Percentiles rank a stretch among this genome's conserved stretches.
These are phyloP conservation scores for Cephus spinipes DNA, from an alignment of 2,888 invertebrate genomes.

Conservation along the genomic window DNA sequence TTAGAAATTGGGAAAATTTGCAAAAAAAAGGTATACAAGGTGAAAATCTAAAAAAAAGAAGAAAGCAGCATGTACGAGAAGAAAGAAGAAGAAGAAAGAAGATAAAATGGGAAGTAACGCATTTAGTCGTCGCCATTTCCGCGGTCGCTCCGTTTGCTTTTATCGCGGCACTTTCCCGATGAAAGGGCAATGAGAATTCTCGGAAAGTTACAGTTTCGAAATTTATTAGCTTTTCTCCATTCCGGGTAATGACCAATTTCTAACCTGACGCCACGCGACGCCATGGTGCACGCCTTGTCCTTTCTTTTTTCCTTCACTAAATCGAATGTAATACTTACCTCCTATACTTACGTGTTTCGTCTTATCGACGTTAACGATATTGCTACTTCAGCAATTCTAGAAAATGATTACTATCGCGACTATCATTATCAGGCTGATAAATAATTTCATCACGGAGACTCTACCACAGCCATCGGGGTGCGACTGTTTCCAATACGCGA, in stretches of 20 bases:
- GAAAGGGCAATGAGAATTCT: slow-evolving; percentile 3
- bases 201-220: background rate
- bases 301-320: background rate
- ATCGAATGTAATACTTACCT: background rate
- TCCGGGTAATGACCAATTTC: background rate
- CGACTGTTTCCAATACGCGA: background rate
- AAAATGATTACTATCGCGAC: background rate
- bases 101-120: slow-evolving; percentile 17
- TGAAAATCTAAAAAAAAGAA: slow-evolving; percentile 8
- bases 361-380: background rate
- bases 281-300: background rate
- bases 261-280: background rate
- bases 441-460: background rate
- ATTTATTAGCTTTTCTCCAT: background rate
- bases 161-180: slow-evolving; percentile 15
- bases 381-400: background rate
- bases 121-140: background rate
- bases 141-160: slow-evolving; percentile 4
- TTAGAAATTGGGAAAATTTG: background rate
- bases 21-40: slow-evolving; percentile 12
- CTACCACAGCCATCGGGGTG: background rate
- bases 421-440: background rate
- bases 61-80: background rate
- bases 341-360: background rate
- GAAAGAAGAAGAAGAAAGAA: slow-evolving; percentile 11